phyloP scores from a whole-genome alignment of 2,797 vertebrate genomes.

The Antrozous pallidus region DNA sequence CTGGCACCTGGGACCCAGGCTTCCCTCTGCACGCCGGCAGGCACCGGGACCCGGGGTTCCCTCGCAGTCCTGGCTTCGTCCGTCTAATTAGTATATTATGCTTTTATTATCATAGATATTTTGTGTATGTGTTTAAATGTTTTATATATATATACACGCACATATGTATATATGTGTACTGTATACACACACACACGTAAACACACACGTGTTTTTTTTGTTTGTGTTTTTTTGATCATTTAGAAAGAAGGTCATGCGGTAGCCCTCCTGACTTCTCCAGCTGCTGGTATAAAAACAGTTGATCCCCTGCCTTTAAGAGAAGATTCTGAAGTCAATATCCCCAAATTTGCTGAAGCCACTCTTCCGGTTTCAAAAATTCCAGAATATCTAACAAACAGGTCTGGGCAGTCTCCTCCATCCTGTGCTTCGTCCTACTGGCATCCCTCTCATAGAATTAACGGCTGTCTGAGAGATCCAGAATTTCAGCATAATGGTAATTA shows the following conservation, averaged over 20 bases:
- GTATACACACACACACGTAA: background rate
- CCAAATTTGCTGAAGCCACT: conserved; percentile 19
- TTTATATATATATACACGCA: background rate
- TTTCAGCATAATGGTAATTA: conserved; percentile 89
- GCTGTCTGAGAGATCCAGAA: conserved; percentile 87
- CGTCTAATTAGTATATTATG: no score
- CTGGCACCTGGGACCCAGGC: no score
- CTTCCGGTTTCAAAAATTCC: conserved; percentile 57
- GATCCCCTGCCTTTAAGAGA: conserved; percentile 87
- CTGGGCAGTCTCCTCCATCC: conserved; percentile 50
- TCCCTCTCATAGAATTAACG: conserved; percentile 85
- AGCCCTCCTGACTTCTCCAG: conserved; percentile 72
- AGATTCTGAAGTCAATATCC: conserved; percentile 71
- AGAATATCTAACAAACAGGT: conserved; percentile 21
- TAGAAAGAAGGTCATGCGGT: conserved; percentile 50
- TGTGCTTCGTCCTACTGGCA: conserved; percentile 61
- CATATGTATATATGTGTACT: background rate
- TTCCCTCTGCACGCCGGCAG: no score
- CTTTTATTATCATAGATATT: background rate
- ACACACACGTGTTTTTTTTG: no score
- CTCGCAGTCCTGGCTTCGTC: no score
- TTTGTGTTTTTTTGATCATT: background rate
- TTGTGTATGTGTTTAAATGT: background rate
- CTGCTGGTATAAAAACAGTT: conserved; percentile 86
- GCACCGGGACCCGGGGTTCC: no score